Conservation (phyloP, 2,113 vertebrate genomes). For the Microcebus ravelobensis region DNA sequence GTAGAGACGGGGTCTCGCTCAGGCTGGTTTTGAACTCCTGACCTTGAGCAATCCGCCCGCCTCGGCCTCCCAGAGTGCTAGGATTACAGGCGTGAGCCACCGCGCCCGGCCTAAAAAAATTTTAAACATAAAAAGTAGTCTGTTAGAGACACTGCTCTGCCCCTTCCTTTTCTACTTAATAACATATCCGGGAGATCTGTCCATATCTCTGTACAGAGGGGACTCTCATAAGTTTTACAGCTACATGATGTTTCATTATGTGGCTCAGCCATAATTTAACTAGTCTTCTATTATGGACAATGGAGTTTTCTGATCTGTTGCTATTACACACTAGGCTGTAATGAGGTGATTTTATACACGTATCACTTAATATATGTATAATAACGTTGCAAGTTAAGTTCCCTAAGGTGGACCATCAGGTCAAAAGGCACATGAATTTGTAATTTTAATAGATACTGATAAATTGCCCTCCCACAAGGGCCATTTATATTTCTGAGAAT, state of each 20-base stretch:
- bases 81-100: no score
- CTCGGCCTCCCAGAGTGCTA: no score
- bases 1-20: no score
- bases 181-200: background rate
- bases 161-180: background rate
- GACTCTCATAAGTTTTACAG: background rate
- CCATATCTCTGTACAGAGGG: background rate
- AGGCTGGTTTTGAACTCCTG: no score
- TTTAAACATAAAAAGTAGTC: background rate
- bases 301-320: background rate
- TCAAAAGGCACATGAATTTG: background rate
- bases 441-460: background rate
- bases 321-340: background rate
- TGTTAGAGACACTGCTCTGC: background rate
- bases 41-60: no score
- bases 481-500: constrained; percentile 8
- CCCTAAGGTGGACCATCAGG: background rate
- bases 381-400: background rate
- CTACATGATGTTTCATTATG: background rate
- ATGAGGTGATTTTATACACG: background rate
- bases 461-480: background rate
- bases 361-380: background rate
- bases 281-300: background rate
- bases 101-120: no score
- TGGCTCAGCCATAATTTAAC: background rate